Percentiles rank a stretch among this genome's conserved stretches.
phyloP scores from a whole-genome alignment of 2,888 invertebrate species.

The Clostera curtula region DNA sequence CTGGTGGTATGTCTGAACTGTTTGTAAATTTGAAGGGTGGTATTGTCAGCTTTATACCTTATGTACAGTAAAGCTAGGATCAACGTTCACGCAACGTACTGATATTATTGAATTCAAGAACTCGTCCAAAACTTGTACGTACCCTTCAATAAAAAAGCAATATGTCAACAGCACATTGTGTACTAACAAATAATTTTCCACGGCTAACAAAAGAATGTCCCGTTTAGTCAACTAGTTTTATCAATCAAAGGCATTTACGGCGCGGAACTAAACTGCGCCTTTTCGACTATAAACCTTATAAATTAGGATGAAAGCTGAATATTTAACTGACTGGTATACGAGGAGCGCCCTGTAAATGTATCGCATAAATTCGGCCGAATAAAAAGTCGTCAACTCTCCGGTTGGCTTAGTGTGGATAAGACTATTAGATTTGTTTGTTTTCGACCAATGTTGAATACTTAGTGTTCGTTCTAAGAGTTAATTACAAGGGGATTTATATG shows the following conservation, averaged over 20 bases:
- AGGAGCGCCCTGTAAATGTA: slow-evolving; percentile 61
- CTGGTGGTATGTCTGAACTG: too few relatives aligned
- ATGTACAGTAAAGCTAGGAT: too few relatives aligned
- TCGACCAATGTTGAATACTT: neutral
- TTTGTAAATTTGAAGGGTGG: too few relatives aligned
- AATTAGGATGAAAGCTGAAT: slow-evolving; percentile 63
- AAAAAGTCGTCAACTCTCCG: slow-evolving; percentile 61
- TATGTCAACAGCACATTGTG: neutral
- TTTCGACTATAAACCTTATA: slow-evolving; percentile 57
- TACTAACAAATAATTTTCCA: slow-evolving; percentile 3
- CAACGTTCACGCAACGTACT: too few relatives aligned
- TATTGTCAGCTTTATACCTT: too few relatives aligned
- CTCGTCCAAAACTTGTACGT: too few relatives aligned
- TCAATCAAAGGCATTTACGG: slow-evolving; percentile 54
- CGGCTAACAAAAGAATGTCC: slow-evolving; percentile 23
- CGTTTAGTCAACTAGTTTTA: too few relatives aligned
- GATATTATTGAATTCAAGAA: too few relatives aligned
- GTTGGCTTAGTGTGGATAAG: slow-evolving; percentile 29
- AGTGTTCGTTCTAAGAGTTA: too few relatives aligned
- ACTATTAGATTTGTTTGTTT: slow-evolving; percentile 2
- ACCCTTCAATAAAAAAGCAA: neutral
- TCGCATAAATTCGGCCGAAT: slow-evolving; percentile 66
- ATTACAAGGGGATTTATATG: too few relatives aligned
- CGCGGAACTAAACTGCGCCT: slow-evolving; percentile 47
- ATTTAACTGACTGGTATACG: slow-evolving; percentile 66